A percentile compares a stretch with the other conserved stretches of the same genome.
phyloP scores from a whole-genome alignment of 2,888 invertebrate species.

The Tanypteryx hageni region DNA sequence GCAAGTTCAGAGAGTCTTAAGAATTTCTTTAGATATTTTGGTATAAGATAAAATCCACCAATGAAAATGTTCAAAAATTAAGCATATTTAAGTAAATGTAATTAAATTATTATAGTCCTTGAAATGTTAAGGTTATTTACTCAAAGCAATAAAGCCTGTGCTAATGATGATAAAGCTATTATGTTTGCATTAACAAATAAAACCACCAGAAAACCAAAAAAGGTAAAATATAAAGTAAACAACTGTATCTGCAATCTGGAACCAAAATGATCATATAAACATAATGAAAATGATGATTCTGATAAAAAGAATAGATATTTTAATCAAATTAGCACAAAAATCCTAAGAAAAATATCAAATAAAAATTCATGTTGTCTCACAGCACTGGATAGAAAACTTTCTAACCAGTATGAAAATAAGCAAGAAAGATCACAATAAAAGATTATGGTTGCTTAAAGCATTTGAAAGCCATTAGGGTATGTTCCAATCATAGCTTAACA shows the following conservation, averaged over 20 bases:
- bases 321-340: slow-evolving; percentile 25
- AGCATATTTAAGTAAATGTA: not conserved
- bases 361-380: not conserved
- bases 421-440: not conserved
- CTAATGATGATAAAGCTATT: slow-evolving; percentile 35
- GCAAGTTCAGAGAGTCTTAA: not conserved
- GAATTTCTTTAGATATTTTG: not conserved
- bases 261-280: slow-evolving; percentile 21
- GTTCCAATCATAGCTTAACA: not conserved
- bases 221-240: not conserved
- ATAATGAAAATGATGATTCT: slow-evolving; percentile 4
- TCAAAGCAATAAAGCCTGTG: slow-evolving; percentile 36
- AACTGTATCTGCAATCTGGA: slow-evolving; percentile 31
- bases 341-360: not conserved
- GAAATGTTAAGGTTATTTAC: slow-evolving; percentile 53
- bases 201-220: slow-evolving; percentile 38
- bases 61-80: not conserved
- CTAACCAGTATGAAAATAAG: not conserved
- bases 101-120: not conserved
- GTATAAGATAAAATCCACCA: not conserved
- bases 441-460: slow-evolving; percentile 9
- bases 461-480: slow-evolving; percentile 20
- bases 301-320: slow-evolving; percentile 27
- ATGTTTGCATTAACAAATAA: slow-evolving; percentile 17
- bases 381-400: not conserved